Evolutionary conservation across 2,888 invertebrate species (phyloP).

Genomic region (Melinopterus prodromus): DNA sequence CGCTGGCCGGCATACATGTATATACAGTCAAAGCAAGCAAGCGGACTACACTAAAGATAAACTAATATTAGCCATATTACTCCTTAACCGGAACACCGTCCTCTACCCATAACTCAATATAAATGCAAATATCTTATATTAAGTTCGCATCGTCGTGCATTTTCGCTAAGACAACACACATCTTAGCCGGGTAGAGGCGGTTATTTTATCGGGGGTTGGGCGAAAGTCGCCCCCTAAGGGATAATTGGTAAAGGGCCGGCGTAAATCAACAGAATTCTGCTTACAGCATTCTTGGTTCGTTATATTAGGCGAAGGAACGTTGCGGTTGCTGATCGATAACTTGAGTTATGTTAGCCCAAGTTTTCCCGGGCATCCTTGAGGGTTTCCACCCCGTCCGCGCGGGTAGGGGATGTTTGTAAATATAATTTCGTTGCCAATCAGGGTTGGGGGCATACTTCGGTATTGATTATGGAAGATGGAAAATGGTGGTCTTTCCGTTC

Average conservation of each 20-base stretch:
- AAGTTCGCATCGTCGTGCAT: constrained; percentile 56
- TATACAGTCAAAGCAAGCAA: constrained; percentile 38
- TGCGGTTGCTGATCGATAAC: constrained; percentile 8
- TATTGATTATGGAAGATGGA: not conserved
- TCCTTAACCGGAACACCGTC: constrained; percentile 48
- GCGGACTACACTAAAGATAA: constrained; percentile 58
- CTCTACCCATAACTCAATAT: constrained; percentile 59
- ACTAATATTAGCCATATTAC: constrained; percentile 60
- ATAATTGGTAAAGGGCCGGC: not conserved
- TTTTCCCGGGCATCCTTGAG: not conserved
- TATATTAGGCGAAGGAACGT: constrained; percentile 26
- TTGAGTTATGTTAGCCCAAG: not conserved
- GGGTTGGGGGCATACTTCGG: not conserved
- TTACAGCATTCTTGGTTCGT: constrained; percentile 32
- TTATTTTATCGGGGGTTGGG: constrained; percentile 38
- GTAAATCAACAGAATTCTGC: constrained; percentile 22
- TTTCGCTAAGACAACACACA: constrained; percentile 59
- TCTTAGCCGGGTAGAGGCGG: constrained; percentile 48
- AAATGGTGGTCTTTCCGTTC: not conserved
- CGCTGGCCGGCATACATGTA: not conserved
- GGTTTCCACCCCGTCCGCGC: too few relatives aligned
- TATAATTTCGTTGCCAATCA: not conserved
- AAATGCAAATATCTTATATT: constrained; percentile 62
- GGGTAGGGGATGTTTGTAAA: not conserved
- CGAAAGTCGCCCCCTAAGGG: constrained; percentile 14